phyloP scores from a whole-genome alignment of 2,113 vertebrate species.

The Rhinoderma darwinii region DNA sequence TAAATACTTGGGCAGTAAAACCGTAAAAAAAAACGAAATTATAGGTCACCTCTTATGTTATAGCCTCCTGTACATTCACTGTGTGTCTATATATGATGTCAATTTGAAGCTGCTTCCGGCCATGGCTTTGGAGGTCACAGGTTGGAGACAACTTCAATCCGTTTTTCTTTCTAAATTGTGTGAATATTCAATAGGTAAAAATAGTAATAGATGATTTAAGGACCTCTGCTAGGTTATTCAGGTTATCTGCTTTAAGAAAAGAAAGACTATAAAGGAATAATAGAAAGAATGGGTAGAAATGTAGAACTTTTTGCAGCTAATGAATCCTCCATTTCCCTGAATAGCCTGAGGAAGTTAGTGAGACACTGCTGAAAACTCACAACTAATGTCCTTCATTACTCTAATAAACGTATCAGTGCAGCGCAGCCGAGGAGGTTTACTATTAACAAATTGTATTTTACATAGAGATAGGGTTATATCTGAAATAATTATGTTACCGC shows the following conservation, averaged over 20 bases:
- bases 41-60: no score
- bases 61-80: neutral
- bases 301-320: slow-evolving; percentile 39
- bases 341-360: slow-evolving; percentile 40
- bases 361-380: slow-evolving; percentile 31
- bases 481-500: slow-evolving; percentile 48
- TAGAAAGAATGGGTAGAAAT: slow-evolving; percentile 39
- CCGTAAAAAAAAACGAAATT: no score
- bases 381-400: slow-evolving; percentile 51
- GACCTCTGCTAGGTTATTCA: neutral
- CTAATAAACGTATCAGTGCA: slow-evolving; percentile 47
- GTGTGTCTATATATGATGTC: neutral
- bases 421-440: slow-evolving; percentile 18
- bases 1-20: neutral
- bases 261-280: slow-evolving; percentile 15
- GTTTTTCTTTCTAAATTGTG: neutral
- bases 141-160: neutral
- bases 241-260: neutral
- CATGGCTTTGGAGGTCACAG: neutral
- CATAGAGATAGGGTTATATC: slow-evolving; percentile 28
- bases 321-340: slow-evolving; percentile 44
- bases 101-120: neutral
- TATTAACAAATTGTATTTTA: slow-evolving; percentile 50
- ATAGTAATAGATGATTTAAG: neutral
- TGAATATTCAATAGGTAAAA: slow-evolving; percentile 10